These are phyloP conservation scores for Tipula vernalis DNA, from an alignment of 2,888 invertebrate species.

Conservation along the genomic window DNA sequence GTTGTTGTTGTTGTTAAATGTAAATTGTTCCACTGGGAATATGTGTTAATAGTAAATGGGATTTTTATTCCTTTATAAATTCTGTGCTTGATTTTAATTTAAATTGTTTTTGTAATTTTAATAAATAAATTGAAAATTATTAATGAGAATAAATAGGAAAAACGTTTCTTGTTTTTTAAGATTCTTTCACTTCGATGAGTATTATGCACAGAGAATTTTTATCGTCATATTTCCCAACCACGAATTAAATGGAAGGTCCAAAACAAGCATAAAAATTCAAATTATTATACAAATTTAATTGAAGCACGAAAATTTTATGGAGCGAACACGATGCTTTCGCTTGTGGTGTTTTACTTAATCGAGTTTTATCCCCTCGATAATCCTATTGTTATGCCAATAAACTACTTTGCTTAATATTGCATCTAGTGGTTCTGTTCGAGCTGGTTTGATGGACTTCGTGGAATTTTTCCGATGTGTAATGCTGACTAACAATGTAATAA, in stretches of 20 bases:
- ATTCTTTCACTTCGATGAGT: no score
- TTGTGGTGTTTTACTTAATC: no score
- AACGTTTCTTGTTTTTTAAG: neutral
- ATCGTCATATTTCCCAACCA: neutral
- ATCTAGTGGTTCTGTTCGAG: no score
- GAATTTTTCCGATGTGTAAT: no score
- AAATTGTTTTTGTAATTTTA: neutral
- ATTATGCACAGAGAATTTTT: neutral
- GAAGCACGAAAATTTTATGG: neutral
- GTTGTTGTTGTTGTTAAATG: neutral
- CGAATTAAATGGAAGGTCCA: neutral
- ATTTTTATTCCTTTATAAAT: neutral
- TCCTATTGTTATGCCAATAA: no score
- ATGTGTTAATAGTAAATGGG: neutral
- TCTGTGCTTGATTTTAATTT: neutral
- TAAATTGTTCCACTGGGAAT: neutral
- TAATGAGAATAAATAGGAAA: neutral
- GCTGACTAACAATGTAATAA: no score
- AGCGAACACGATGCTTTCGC: neutral
- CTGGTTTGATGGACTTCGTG: no score
- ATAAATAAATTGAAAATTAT: neutral
- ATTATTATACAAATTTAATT: neutral
- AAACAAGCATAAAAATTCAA: neutral
- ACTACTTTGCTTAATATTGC: no score
- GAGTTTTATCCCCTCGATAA: no score